These are phyloP conservation scores for Intellagama lesueurii DNA, from an alignment of 2,797 vertebrate genomes.

Conservation along the genomic window DNA sequence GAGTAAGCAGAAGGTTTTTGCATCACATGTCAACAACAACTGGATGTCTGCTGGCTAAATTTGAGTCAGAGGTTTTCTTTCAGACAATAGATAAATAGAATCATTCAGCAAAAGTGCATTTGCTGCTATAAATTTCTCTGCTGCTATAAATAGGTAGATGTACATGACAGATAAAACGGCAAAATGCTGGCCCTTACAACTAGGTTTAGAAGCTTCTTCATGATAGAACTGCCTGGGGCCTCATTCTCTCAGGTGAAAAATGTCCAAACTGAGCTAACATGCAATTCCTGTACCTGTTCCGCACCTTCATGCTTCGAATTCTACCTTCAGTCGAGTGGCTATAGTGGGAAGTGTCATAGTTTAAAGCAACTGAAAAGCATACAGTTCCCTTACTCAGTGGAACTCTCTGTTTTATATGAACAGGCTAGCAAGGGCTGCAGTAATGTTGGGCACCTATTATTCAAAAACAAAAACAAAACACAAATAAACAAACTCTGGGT, in stretches of 20 bases:
- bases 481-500: no score
- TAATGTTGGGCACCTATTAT: not conserved
- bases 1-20: not conserved
- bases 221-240: not conserved
- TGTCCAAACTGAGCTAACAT: not conserved
- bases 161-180: not conserved
- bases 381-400: not conserved
- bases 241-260: not conserved
- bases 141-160: not conserved
- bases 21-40: constrained; percentile 1
- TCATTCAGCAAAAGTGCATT: not conserved
- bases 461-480: no score
- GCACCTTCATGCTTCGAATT: not conserved
- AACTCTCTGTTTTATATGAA: not conserved
- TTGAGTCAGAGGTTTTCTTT: not conserved
- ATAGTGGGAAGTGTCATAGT: not conserved
- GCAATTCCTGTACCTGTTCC: not conserved
- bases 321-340: not conserved
- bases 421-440: not conserved
- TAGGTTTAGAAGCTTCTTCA: not conserved
- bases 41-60: not conserved
- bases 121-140: not conserved
- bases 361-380: not conserved
- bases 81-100: rapidly evolving
- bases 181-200: not conserved